Percentiles rank a stretch among this genome's conserved stretches.
Evolutionary conservation across 2,797 vertebrate genomes (phyloP).

Genomic region (Adelosebastes latens): DNA sequence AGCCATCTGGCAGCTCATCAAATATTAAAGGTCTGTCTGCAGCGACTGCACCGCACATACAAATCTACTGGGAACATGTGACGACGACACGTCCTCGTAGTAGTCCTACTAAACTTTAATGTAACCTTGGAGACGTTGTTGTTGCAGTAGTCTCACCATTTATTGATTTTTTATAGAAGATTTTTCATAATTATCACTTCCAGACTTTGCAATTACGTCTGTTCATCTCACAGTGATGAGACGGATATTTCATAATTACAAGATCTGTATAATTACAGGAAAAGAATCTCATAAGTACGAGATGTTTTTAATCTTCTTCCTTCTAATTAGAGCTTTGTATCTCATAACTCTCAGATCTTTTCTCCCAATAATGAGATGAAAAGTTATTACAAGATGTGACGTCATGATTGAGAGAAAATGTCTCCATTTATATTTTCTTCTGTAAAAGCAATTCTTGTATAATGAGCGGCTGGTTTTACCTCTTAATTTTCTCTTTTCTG

Average conservation of each 20-base stretch:
- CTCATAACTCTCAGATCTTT: background rate
- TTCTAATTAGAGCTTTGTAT: background rate
- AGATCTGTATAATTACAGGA: background rate
- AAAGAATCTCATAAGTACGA: background rate
- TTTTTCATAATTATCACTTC: background rate
- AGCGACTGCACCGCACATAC: slow-evolving; percentile 5
- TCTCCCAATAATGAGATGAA: no score
- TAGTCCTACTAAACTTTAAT: background rate
- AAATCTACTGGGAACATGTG: background rate
- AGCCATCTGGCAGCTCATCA: slow-evolving; percentile 71
- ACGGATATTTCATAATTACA: background rate
- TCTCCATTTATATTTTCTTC: background rate
- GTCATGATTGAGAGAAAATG: background rate
- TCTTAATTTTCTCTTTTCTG: background rate
- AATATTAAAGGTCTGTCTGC: slow-evolving; percentile 64
- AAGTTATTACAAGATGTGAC: background rate
- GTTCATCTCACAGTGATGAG: background rate
- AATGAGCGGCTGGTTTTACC: background rate
- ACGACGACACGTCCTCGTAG: background rate
- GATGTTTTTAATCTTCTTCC: background rate
- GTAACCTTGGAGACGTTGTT: background rate
- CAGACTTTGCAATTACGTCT: background rate
- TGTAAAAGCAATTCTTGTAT: background rate
- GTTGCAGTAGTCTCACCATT: no score
- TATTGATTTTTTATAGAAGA: background rate